Evolutionary conservation across 2,113 vertebrate species (phyloP).

Genomic region (Motacilla alba): DNA sequence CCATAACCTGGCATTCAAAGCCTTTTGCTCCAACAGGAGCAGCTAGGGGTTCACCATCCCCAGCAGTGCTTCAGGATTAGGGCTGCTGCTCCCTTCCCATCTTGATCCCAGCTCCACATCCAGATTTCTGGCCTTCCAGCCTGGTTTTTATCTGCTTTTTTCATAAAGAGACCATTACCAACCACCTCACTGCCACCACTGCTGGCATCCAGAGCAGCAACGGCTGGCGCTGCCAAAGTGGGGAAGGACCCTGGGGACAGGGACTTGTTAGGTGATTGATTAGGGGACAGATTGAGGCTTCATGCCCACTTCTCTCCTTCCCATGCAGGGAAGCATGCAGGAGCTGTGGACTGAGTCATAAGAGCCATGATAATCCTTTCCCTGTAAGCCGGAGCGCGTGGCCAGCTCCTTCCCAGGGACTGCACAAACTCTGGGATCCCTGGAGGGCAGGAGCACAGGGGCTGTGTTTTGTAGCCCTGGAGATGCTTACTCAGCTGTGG

Average conservation of each 20-base stretch:
- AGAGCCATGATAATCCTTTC: background rate
- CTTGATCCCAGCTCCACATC: background rate
- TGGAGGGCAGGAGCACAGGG: background rate
- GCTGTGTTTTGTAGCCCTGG: background rate
- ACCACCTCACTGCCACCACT: background rate
- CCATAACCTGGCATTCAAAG: background rate
- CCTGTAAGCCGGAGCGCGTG: background rate
- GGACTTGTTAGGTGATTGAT: background rate
- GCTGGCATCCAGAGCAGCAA: background rate
- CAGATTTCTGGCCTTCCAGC: background rate
- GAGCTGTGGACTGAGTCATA: background rate
- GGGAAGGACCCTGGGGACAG: background rate
- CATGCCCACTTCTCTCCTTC: background rate
- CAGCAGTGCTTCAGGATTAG: fast-evolving
- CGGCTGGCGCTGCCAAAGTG: fast-evolving
- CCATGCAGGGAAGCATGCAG: background rate
- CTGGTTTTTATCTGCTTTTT: background rate
- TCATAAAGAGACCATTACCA: background rate
- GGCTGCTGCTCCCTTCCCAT: fast-evolving
- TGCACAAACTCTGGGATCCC: background rate
- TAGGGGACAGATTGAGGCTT: background rate
- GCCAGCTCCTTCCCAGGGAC: background rate
- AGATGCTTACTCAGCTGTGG: background rate
- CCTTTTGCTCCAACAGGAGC: background rate
- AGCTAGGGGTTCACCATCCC: no score